These are phyloP conservation scores for Alloscopus bannaensis DNA, from an alignment of 2,888 invertebrate species.

Conservation along the genomic window DNA sequence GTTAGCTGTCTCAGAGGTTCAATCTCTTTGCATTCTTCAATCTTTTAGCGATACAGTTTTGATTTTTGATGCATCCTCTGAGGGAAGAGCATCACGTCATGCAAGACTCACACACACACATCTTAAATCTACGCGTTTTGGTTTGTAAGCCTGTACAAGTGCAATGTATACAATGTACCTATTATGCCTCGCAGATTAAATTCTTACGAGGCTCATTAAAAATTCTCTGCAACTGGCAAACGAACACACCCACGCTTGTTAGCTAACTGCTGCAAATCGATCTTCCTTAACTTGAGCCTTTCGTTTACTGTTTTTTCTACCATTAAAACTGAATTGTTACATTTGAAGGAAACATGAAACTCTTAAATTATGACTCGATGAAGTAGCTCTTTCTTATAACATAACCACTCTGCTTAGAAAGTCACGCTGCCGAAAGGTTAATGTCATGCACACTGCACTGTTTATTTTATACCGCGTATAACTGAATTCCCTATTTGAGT, in stretches of 20 bases:
- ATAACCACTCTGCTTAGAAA: neutral
- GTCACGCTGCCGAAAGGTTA: conserved; percentile 30
- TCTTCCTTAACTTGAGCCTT: neutral
- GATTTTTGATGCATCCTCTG: too few relatives aligned
- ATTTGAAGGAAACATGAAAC: neutral
- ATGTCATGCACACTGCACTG: conserved; percentile 34
- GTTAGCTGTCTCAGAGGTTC: neutral
- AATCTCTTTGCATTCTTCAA: too few relatives aligned
- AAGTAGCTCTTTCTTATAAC: neutral
- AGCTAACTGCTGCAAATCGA: neutral
- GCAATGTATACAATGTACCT: too few relatives aligned
- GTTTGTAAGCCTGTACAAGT: too few relatives aligned
- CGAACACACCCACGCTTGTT: neutral
- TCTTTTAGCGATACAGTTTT: too few relatives aligned
- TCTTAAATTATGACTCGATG: neutral
- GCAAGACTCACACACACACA: too few relatives aligned
- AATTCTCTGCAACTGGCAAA: too few relatives aligned
- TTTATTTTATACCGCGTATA: neutral
- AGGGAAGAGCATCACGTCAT: too few relatives aligned
- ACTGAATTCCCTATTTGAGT: neutral
- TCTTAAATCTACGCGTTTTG: too few relatives aligned
- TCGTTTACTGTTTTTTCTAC: too few relatives aligned
- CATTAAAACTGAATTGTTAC: neutral
- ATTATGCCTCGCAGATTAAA: too few relatives aligned
- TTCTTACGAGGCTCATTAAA: too few relatives aligned